Evolutionary conservation across 2,113 vertebrate genomes (phyloP).

Genomic region (Engraulis encrasicolus): DNA sequence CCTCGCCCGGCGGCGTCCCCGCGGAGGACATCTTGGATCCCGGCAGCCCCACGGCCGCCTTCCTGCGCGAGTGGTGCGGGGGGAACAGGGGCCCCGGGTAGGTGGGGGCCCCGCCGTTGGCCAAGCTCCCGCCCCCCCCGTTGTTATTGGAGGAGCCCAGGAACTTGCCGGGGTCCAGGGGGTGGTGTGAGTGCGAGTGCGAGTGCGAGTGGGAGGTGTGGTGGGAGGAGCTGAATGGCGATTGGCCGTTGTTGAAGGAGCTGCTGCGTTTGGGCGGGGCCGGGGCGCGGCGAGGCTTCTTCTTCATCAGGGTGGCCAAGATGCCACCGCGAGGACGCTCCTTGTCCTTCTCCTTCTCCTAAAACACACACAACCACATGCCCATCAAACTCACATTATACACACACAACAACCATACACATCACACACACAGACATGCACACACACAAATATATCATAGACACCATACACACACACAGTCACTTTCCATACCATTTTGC

Average conservation of each 20-base stretch:
- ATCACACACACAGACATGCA: too few relatives aligned
- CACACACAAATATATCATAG: too few relatives aligned
- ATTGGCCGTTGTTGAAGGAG: constrained; percentile 79
- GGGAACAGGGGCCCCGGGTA: constrained; percentile 80
- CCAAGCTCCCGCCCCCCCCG: constrained; percentile 69
- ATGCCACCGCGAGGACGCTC: too few relatives aligned
- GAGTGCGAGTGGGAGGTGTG: too few relatives aligned
- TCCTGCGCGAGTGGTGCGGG: constrained; percentile 79
- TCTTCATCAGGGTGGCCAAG: constrained; percentile 93
- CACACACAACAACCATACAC: too few relatives aligned
- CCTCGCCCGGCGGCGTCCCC: constrained; percentile 76
- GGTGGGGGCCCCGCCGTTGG: constrained; percentile 84
- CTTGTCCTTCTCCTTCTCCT: too few relatives aligned
- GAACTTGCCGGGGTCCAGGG: constrained; percentile 74
- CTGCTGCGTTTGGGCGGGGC: constrained; percentile 93
- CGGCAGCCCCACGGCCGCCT: constrained; percentile 75
- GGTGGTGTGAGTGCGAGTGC: constrained; percentile 36
- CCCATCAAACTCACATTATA: too few relatives aligned
- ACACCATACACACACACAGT: too few relatives aligned
- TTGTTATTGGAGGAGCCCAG: constrained; percentile 73
- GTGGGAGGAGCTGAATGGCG: constrained; percentile 49
- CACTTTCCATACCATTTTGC: too few relatives aligned
- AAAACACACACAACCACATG: too few relatives aligned
- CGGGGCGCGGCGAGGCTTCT: constrained; percentile 93
- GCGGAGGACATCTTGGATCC: too few relatives aligned